Evolutionary conservation across 2,113 vertebrate genomes (phyloP).

Genomic region (Hiodon tergisus): DNA sequence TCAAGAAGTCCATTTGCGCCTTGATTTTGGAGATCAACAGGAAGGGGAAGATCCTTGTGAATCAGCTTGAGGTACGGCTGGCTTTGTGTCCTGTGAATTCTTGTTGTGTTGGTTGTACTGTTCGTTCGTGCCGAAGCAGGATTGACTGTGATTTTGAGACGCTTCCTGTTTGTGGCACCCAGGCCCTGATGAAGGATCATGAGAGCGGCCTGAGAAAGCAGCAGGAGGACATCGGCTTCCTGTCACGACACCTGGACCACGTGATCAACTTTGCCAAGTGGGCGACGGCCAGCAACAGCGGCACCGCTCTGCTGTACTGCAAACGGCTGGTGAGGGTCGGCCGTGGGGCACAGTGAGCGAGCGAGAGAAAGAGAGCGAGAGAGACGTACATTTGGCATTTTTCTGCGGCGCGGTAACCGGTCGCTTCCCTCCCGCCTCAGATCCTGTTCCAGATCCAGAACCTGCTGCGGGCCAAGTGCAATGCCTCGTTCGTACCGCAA

Average conservation of each 20-base stretch:
- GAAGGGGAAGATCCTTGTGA: constrained; percentile 90
- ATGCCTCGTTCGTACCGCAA: constrained; percentile 61
- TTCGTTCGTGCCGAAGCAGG: no score
- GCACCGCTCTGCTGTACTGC: constrained; percentile 87
- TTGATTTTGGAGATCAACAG: constrained; percentile 97
- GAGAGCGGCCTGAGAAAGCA: constrained; percentile 85
- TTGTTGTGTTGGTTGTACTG: constrained; percentile 14
- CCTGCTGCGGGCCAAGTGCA: constrained; percentile 66
- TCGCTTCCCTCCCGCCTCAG: constrained; percentile 35
- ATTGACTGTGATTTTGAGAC: no score
- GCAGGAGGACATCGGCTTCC: constrained; percentile 80
- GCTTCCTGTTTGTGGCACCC: not conserved
- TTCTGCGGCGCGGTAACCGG: not conserved
- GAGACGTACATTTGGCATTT: no score
- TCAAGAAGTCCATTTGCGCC: constrained; percentile 94
- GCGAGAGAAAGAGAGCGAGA: no score
- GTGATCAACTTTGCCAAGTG: constrained; percentile 95
- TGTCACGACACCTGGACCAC: constrained; percentile 88
- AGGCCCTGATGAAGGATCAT: constrained; percentile 91
- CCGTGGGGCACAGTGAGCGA: no score
- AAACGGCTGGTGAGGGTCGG: constrained; percentile 76
- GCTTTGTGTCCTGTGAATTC: not conserved
- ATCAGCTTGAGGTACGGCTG: constrained; percentile 84
- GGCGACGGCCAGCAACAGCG: constrained; percentile 91
- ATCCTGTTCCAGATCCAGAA: constrained; percentile 69